A percentile compares a stretch with the other conserved stretches of the same genome.
phyloP scores from a whole-genome alignment of 1,140 invertebrate genomes.

The Augochlora pura region DNA sequence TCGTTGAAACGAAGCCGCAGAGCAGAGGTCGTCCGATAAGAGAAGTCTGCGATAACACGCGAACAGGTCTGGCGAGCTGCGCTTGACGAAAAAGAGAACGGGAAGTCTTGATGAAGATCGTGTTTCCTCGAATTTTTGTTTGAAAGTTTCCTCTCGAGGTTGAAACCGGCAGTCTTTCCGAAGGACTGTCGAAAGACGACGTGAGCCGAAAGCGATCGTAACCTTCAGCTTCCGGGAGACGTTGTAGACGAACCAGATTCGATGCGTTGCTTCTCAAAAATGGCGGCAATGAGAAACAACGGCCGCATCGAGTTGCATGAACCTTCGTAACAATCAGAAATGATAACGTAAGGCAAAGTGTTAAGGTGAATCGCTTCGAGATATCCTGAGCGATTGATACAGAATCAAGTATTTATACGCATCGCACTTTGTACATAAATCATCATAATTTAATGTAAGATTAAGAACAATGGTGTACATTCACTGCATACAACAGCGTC shows the following conservation, averaged over 20 bases:
- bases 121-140: not conserved
- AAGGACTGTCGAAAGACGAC: not conserved
- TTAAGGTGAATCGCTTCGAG: slow-evolving; percentile 6
- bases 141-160: not conserved
- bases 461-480: slow-evolving; percentile 8
- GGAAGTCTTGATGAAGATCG: not conserved
- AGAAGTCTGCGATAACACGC: slow-evolving; percentile 69
- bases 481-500: slow-evolving; percentile 10
- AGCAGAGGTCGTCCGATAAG: slow-evolving; percentile 62
- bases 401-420: slow-evolving; percentile 30
- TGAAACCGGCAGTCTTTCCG: not conserved
- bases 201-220: not conserved
- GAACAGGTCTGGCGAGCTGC: slow-evolving; percentile 69
- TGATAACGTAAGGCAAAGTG: not conserved
- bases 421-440: slow-evolving; percentile 25
- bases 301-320: not conserved
- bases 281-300: too few species aligned
- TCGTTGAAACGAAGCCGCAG: slow-evolving; percentile 45
- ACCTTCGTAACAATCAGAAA: not conserved
- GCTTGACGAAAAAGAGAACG: slow-evolving; percentile 49
- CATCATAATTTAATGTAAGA: not conserved
- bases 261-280: not conserved
- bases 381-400: slow-evolving; percentile 3
- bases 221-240: not conserved
- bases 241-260: not conserved